Percentiles rank a stretch among this genome's conserved stretches.
These are phyloP conservation scores for Zaprionus davidi DNA, from an alignment of 1,140 invertebrate species.

Conservation along the genomic window DNA sequence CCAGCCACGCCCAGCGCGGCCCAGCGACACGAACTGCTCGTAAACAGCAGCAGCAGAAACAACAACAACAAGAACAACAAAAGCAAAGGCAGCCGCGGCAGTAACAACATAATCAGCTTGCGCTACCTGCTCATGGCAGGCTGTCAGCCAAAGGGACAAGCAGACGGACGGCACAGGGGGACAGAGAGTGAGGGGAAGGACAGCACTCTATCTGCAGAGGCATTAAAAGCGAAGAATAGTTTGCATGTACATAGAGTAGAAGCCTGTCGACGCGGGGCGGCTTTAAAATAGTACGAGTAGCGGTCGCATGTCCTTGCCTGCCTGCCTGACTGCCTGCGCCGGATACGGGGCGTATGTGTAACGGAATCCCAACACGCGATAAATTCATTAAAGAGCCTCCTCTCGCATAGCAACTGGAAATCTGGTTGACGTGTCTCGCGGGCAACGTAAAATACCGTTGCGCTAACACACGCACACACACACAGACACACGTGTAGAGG, in stretches of 20 bases:
- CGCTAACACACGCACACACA: constrained; percentile 43
- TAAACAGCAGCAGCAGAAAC: constrained; percentile 7
- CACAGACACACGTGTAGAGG: constrained; percentile 8
- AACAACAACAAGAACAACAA: constrained; percentile 37
- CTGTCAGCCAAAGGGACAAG: constrained; percentile 45
- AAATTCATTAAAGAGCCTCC: constrained; percentile 77
- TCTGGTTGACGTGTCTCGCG: constrained; percentile 73
- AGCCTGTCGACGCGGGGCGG: neutral
- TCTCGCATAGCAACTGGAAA: constrained; percentile 51
- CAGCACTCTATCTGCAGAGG: constrained; percentile 52
- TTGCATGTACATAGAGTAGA: constrained; percentile 53
- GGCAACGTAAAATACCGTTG: constrained; percentile 73
- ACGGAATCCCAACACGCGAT: constrained; percentile 76
- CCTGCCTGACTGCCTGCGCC: constrained; percentile 9
- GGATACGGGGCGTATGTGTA: constrained; percentile 73
- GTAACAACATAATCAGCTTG: constrained; percentile 44
- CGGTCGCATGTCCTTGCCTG: constrained; percentile 62
- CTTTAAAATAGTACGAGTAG: constrained; percentile 42
- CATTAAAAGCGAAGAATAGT: constrained; percentile 73
- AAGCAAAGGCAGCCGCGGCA: constrained; percentile 20
- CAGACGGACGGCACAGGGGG: neutral
- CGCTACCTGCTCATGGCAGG: constrained; percentile 57
- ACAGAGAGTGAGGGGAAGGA: constrained; percentile 12
- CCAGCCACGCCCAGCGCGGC: constrained; percentile 15
- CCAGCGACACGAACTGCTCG: constrained; percentile 14